Base-by-base conservation (phyloP, 2,888 invertebrate genomes). In the Lottia scabra region DNA sequence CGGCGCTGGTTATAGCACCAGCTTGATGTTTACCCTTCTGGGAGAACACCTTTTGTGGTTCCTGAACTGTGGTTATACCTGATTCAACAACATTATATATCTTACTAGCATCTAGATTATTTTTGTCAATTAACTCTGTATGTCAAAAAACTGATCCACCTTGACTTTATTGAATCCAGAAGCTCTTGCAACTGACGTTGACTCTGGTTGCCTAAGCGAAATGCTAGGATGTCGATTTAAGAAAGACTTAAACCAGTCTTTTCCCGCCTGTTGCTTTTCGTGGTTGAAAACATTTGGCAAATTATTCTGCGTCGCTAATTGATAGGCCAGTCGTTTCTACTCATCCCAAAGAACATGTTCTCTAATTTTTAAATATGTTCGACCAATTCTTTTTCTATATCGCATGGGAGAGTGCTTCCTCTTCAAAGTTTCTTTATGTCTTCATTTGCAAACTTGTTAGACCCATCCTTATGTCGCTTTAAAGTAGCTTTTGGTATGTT, bases 1-100 rank as follows among this genome's bases (percentile, higher is more conserved):
- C 71, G 23, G 48, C 43, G 2, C 74, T 67, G 5, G 76, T 71
- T 23, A 74, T 66, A 46, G 67, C 68, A 15, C 71, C 71, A 2
- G 71, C 71, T 62, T 73, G 75, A 38, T 75, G 73, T 10, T 8
- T 12, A 13, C 67, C 71, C 43, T 67, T 71, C n/a, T 19, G 10
- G 8, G 23, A 27, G 16, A 67, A 15, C 6, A 71, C 67, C 30
- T 71, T 71, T 8, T 43, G 67, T 5, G 56, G 62, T 15, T 56
- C 27, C 45, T 71, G 67, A 5, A 67, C 71, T 63, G 71, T 71
- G 26, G 71, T 67, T 43, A 71, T 27, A 26, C 71, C 62, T 15
- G 63, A 43, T 44, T 71, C 71, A 44, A 67, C 71, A 8, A 71
- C 63, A 26, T 71, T 67, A 63, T 23, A 71, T 30, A 71, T 70